Base-by-base conservation (phyloP, 2,888 invertebrate species). In the Ennomos quercinarius region DNA sequence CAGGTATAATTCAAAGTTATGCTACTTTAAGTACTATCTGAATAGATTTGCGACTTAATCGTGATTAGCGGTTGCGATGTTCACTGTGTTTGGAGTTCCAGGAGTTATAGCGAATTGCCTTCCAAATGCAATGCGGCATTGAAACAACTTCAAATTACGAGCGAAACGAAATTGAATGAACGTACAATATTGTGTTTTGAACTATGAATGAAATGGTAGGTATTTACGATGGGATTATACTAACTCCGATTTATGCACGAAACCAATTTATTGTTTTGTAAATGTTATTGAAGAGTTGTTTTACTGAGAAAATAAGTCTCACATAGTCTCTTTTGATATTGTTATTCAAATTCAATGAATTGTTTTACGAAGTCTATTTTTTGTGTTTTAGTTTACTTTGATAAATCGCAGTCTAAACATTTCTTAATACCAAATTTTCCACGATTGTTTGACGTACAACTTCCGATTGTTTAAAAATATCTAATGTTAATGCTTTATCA, bases 31-130 rank as follows among this genome's bases (percentile, higher is more conserved):
- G 56, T 46, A 63, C 38, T 51, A 45, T 47, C 47, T 60, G 57
- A 64, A 66, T 63, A 66, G 64, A 54, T 66, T 68, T 68, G 66
- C 63, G 58, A 58, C 60, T 68, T 61, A 61, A 61, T 68, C 63
- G 68, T 68, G 68, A 68, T 68, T 68, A 66, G 64, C 58, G 61
- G 63, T 63, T 44, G 66, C 61, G 44, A 57, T 61, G 56, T 61
- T 57, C 49, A 65, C 57, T 64, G 64, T 66, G 64, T 66, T 64
- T 61, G 61, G 66, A 66, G 12, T 63, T 57, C n/a, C 46, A 57
- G 52, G 53, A 63, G 63, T 68, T 66, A 68, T 63, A 49, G 64
- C 48, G 42, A 64, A 61, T 57, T 61, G 49, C 51, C 51, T 55
- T 56, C 51, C 43, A 51, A 60, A 59, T 54, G 54, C 55, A 60